These are phyloP conservation scores for Eilema sororculum DNA, from an alignment of 2,888 invertebrate genomes.

Conservation along the genomic window DNA sequence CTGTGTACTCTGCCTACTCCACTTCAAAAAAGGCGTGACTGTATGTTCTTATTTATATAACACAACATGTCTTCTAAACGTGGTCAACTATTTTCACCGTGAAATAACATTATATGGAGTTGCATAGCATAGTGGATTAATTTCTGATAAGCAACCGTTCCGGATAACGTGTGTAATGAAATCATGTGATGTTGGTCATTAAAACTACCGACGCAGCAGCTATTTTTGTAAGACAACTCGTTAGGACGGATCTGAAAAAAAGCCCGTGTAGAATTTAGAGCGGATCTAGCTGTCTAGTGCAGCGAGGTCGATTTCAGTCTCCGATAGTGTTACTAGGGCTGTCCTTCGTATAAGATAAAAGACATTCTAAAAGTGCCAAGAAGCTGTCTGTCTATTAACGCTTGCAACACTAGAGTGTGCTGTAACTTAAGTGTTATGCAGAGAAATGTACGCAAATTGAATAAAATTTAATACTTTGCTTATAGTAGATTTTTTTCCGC, in stretches of 20 bases:
- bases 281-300: slow-evolving; percentile 17
- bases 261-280: slow-evolving; percentile 1
- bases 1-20: too few species aligned
- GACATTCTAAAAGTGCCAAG: background rate
- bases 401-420: background rate
- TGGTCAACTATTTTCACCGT: background rate
- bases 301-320: slow-evolving; percentile 18
- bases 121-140: background rate
- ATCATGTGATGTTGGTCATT: slow-evolving; percentile 3
- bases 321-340: slow-evolving; percentile 12
- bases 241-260: slow-evolving; percentile 1
- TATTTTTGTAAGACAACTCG: slow-evolving; percentile 3
- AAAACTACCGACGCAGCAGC: background rate
- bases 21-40: too few species aligned
- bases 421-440: background rate
- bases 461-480: too few species aligned
- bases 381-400: background rate
- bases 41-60: background rate
- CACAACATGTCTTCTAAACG: background rate
- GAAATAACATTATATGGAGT: background rate
- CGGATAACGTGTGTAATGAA: background rate
- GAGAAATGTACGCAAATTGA: background rate
- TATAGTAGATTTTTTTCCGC: too few species aligned
- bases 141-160: background rate
- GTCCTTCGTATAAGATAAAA: background rate